Percentiles rank a stretch among this genome's conserved stretches.
These are phyloP conservation scores for Clarias pachynema DNA, from an alignment of 2,797 vertebrate species.

Conservation along the genomic window DNA sequence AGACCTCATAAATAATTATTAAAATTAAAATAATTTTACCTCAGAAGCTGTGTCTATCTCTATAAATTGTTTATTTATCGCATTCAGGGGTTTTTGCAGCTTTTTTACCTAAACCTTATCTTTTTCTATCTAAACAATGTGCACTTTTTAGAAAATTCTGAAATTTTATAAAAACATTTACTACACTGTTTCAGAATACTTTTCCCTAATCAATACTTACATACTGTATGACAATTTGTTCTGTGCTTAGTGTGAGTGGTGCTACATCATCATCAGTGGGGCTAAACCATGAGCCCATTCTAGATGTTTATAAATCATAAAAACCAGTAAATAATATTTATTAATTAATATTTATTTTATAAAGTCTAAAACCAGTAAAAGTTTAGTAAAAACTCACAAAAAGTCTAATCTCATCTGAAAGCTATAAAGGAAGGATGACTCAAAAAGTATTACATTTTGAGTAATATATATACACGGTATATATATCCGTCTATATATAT, in stretches of 20 bases:
- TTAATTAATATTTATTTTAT: too few relatives aligned
- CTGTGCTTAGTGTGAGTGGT: not conserved
- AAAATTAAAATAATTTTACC: not conserved
- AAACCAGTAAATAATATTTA: too few relatives aligned
- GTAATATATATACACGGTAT: too few relatives aligned
- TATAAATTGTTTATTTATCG: not conserved
- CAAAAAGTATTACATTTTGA: too few relatives aligned
- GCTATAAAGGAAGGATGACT: not conserved
- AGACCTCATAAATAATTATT: too few relatives aligned
- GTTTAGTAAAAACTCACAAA: not conserved
- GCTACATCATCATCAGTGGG: not conserved
- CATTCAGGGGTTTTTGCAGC: not conserved
- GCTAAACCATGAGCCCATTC: not conserved
- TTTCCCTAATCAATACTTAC: not conserved
- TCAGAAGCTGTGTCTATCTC: not conserved
- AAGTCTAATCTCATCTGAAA: not conserved
- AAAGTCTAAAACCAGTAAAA: not conserved
- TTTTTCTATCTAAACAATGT: too few relatives aligned
- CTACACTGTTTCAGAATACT: not conserved
- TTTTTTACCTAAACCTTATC: not conserved
- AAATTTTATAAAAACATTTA: not conserved
- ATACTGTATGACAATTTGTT: not conserved
- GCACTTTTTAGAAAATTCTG: not conserved
- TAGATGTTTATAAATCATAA: not conserved
- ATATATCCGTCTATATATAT: too few relatives aligned